Base-by-base conservation (phyloP, 1,140 invertebrate genomes). In the Brachionus koreanus region DNA sequence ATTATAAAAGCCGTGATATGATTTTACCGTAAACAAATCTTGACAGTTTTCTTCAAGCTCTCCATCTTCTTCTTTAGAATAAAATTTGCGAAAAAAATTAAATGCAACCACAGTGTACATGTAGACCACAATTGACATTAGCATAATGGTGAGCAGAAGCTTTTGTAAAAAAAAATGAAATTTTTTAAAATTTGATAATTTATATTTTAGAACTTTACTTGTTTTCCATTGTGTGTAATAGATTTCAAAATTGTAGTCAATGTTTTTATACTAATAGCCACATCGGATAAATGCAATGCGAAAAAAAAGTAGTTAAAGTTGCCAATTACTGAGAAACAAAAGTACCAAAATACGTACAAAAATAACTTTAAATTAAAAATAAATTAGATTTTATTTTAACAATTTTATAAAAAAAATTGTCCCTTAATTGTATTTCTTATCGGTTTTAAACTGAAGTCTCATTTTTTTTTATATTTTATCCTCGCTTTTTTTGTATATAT, bases 301-400 rank as follows among this genome's bases (percentile, higher is more conserved):
- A 98, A 99, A 92, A 99, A 99, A 91, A 99, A 99, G 87, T 97
- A 96, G 87, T 99, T 98, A 86, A 96, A 95, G 89, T 99, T 98
- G 65, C 98, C 98, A 88, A 98, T 91, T 77, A 98, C 92, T 0
- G 97, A 98, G 90, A 98, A 98, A 0, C 92, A 91, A 86, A 99
- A 97, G 88, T 99, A 99, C 92, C 93, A 95, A 7, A 97, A 91
- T 43, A 96, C 96, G 90, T 99, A 99, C 52, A 98, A 91, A 91
- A 99, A 99, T 29, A 95, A 92, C 93, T 94, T 87, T n/a, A 61
- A 79, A 61, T 29, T 29, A 29, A 29, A 29, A 29, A 29, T 29
- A 29, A 46, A 23, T 83, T 42, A 74, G 37, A 29, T 57, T 65
- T 74, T 33, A 33, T 37, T n/a, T 10, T 65, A 82, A 35, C 65